Evolutionary conservation across 2,797 vertebrate species (phyloP), one percentile per base, ranked within the genome.

Genomic region (Malacoctenus gilli): DNA sequence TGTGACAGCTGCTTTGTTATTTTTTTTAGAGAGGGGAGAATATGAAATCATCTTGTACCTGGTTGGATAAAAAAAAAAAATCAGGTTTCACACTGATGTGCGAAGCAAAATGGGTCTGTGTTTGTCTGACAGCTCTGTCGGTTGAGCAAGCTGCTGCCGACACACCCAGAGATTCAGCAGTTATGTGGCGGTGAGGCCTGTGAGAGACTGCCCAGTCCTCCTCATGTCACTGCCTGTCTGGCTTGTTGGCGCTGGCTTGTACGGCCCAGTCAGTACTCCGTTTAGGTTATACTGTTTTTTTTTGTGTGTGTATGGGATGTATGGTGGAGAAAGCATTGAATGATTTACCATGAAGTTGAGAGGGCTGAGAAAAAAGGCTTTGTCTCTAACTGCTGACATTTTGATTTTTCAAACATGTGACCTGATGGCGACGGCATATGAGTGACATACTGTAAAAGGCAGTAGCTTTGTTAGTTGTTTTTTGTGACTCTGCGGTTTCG

Each of bases 91-190:
- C 56, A 48, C 34, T 68, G 42, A 56, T 55, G 39, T 66, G 73
- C 3, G 36, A 77, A 78, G 40, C 55, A 64, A 61, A 64, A 21
- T 65, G 54, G 39, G 50, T 68, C 70, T 57, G 56, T 77, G 47
- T 84, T 85, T 86, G 77, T 80, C 77, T 71, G 66, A 23, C 59
- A 8, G 59, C 75, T 86, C 67, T 77, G 82, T 81, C 82, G 67
- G 70, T 76, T 86, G 73, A 82, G 74, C 78, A 87, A 86, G 87
- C 79, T 76, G 41, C 67, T 76, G 55, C 72, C 69, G 87, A 84
- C 86, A 90, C 84, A 78, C 84, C 86, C 79, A 75, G 77, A 82
- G 78, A 85, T 90, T 87, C 60, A 4, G 72, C 72, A 75, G 79
- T 59, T 76, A 73, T 84, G 70, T 82, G 68, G 55, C 73, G 83